Evolutionary conservation across 2,113 vertebrate species (phyloP).

Genomic region (Poeciliopsis prolifica): DNA sequence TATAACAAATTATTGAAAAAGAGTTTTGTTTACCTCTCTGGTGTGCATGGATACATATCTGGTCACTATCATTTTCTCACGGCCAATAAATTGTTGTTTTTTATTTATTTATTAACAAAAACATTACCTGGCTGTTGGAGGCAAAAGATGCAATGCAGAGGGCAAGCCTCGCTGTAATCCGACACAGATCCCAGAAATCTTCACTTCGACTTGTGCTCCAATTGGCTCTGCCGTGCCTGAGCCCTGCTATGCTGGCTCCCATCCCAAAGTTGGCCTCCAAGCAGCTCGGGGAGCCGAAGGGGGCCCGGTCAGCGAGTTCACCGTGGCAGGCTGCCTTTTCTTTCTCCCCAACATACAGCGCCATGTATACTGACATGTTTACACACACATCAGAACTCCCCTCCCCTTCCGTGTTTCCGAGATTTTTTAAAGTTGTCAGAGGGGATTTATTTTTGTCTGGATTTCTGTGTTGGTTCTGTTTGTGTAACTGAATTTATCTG

Average conservation of each 20-base stretch:
- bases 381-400: slow-evolving; percentile 30
- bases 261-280: slow-evolving; percentile 68
- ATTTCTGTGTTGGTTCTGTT: slow-evolving; percentile 5
- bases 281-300: slow-evolving; percentile 54
- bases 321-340: slow-evolving; percentile 68
- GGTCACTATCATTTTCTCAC: slow-evolving; percentile 6
- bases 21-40: neutral
- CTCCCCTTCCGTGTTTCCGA: slow-evolving; percentile 2
- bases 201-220: slow-evolving; percentile 65
- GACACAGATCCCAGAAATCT: slow-evolving; percentile 69
- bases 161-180: slow-evolving; percentile 53
- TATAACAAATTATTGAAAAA: neutral
- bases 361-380: slow-evolving; percentile 60
- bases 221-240: slow-evolving; percentile 60
- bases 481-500: neutral
- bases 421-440: neutral
- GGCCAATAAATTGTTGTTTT: neutral
- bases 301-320: slow-evolving; percentile 74
- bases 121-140: slow-evolving; percentile 27
- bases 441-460: slow-evolving; percentile 11
- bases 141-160: slow-evolving; percentile 42
- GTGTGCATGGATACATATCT: neutral
- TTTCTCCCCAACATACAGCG: slow-evolving; percentile 56
- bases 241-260: slow-evolving; percentile 58
- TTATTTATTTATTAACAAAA: slow-evolving; percentile 21